These are phyloP conservation scores for Numenius phaeopus DNA, from an alignment of 2,797 vertebrate species.

Conservation along the genomic window DNA sequence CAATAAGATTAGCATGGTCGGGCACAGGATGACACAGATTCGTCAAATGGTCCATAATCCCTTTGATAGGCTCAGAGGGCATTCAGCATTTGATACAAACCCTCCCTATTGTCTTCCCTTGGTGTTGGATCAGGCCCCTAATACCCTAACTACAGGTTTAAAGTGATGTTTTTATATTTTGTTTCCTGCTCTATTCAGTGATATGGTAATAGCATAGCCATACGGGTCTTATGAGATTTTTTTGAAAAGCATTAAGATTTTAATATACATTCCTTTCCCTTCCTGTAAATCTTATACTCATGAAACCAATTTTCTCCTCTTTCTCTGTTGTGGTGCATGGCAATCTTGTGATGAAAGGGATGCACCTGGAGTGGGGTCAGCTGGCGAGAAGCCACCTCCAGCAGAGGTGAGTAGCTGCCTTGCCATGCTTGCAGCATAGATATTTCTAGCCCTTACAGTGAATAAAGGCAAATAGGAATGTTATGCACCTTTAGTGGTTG, in stretches of 20 bases:
- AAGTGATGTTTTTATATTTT: not conserved
- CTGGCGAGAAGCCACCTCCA: not conserved
- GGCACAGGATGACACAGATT: conserved; percentile 26
- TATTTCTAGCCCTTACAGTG: not conserved
- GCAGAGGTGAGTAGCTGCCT: not conserved
- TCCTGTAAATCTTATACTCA: not conserved
- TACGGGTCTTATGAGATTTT: not conserved
- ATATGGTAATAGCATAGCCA: not conserved
- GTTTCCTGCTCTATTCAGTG: not conserved
- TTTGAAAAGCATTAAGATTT: not conserved
- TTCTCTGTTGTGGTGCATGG: not conserved
- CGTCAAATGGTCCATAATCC: conserved; percentile 42
- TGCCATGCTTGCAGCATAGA: not conserved
- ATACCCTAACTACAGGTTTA: conserved; percentile 37
- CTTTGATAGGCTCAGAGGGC: conserved; percentile 53
- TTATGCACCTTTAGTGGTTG: not conserved
- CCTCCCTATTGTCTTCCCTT: conserved; percentile 25
- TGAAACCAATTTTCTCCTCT: not conserved
- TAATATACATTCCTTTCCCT: not conserved
- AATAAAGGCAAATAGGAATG: not conserved
- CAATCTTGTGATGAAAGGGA: not conserved
- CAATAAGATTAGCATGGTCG: conserved; percentile 35
- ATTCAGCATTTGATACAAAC: conserved; percentile 56
- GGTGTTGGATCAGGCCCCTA: conserved; percentile 22
- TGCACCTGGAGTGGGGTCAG: not conserved